Evolutionary conservation across 64 coral and sea anemone genomes (phyloP).

Genomic region (Pachyseris speciosa): DNA sequence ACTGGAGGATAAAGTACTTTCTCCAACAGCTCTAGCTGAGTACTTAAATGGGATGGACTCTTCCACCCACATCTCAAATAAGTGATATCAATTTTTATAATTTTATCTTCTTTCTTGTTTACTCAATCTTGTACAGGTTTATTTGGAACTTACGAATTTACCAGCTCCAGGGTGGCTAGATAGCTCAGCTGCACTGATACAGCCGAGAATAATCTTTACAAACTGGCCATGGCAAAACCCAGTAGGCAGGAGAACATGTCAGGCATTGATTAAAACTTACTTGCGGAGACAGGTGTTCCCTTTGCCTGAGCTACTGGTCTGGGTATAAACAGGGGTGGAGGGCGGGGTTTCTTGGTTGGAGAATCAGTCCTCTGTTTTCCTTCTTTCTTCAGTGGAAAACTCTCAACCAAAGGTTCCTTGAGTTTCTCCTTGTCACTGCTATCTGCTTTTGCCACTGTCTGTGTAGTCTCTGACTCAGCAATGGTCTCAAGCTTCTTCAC

Average conservation of each 20-base stretch:
- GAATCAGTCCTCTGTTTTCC: slow-evolving; percentile 43
- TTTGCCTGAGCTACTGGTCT: slow-evolving; percentile 23
- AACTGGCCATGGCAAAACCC: too few relatives aligned
- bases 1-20: too few relatives aligned
- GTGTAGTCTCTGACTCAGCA: neutral
- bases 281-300: neutral
- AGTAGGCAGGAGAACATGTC: neutral
- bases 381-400: slow-evolving; percentile 59
- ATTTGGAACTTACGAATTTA: too few relatives aligned
- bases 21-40: too few relatives aligned
- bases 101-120: too few relatives aligned
- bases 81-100: too few relatives aligned
- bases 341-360: slow-evolving; percentile 74
- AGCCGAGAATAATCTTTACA: too few relatives aligned
- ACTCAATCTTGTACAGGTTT: too few relatives aligned
- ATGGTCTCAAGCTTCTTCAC: neutral
- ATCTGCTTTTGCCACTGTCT: neutral
- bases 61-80: too few relatives aligned
- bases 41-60: too few relatives aligned
- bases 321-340: slow-evolving; percentile 84
- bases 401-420: slow-evolving; percentile 37
- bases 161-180: too few relatives aligned
- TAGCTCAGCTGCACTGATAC: too few relatives aligned
- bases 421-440: neutral
- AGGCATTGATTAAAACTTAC: slow-evolving; percentile 10